Evolutionary conservation across 2,888 invertebrate species (phyloP).

Genomic region (Clusia tigrina): DNA sequence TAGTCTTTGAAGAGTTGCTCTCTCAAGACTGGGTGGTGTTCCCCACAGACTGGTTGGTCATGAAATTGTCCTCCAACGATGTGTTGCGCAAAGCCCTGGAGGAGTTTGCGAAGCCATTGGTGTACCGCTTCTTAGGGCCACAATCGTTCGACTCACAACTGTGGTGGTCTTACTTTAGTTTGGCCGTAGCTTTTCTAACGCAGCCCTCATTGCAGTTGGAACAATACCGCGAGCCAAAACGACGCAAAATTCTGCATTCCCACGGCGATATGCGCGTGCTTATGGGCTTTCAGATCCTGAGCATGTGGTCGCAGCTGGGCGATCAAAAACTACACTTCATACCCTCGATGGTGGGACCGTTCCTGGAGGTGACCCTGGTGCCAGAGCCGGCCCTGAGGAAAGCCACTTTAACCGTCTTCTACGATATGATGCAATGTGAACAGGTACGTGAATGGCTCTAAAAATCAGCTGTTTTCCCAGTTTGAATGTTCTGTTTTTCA

Average conservation of each 20-base stretch:
- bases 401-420: conserved; percentile 90
- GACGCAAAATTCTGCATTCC: conserved; percentile 78
- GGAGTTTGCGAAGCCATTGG: conserved; percentile 87
- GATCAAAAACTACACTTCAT: conserved; percentile 89
- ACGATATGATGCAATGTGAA: conserved; percentile 95
- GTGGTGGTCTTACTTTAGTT: conserved; percentile 81
- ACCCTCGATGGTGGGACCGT: conserved; percentile 91
- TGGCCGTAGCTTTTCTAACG: conserved; percentile 81
- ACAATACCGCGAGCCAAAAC: conserved; percentile 80
- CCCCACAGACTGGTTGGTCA: conserved; percentile 89
- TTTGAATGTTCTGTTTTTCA: neutral
- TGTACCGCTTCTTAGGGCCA: conserved; percentile 80
- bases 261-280: conserved; percentile 91
- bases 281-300: conserved; percentile 90
- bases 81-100: conserved; percentile 84
- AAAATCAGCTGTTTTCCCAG: neutral
- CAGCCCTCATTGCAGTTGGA: conserved; percentile 83
- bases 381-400: conserved; percentile 85
- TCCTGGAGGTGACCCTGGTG: conserved; percentile 91
- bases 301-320: conserved; percentile 91
- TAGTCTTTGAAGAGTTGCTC: conserved; percentile 65
- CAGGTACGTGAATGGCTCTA: conserved; percentile 62
- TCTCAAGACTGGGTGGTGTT: conserved; percentile 68
- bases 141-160: conserved; percentile 80
- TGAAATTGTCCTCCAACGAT: conserved; percentile 87